A percentile compares a stretch with the other conserved stretches of the same genome.
These are phyloP conservation scores for roundworm (Caenorhabditis elegans) DNA, from an alignment of 1,140 invertebrate species.

Conservation along the genomic window DNA sequence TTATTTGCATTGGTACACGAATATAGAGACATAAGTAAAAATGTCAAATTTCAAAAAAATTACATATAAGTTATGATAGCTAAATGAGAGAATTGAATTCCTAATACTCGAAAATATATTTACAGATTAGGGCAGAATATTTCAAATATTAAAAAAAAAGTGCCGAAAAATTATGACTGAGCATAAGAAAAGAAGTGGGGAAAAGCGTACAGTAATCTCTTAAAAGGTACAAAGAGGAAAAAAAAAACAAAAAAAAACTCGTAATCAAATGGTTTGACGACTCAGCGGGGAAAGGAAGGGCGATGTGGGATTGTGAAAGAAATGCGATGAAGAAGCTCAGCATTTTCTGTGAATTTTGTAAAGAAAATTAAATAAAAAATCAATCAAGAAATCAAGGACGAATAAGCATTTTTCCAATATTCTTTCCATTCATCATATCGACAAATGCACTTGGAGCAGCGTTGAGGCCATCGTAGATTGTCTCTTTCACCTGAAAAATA, in stretches of 20 bases:
- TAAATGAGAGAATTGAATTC: no score
- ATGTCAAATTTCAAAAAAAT: neutral
- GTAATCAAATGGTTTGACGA: constrained; percentile 26
- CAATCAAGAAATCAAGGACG: no score
- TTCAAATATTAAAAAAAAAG: neutral
- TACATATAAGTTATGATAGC: no score
- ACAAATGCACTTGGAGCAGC: constrained; percentile 6
- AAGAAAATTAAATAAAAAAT: no score
- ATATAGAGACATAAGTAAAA: no score
- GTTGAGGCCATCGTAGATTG: neutral
- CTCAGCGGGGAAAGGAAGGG: neutral
- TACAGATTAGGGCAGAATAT: no score
- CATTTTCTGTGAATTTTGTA: no score
- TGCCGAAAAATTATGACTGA: constrained; percentile 30
- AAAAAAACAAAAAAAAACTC: neutral
- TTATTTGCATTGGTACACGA: no score
- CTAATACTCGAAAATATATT: neutral
- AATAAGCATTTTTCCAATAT: constrained; percentile 12
- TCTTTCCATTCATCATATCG: constrained; percentile 20
- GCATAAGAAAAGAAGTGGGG: neutral
- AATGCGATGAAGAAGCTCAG: neutral
- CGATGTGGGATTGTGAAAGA: neutral
- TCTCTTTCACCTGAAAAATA: neutral
- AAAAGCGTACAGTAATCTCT: neutral
- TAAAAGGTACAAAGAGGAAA: neutral